Conservation (phyloP, 2,888 invertebrate species). For the Eumacrocentrus americanus region DNA sequence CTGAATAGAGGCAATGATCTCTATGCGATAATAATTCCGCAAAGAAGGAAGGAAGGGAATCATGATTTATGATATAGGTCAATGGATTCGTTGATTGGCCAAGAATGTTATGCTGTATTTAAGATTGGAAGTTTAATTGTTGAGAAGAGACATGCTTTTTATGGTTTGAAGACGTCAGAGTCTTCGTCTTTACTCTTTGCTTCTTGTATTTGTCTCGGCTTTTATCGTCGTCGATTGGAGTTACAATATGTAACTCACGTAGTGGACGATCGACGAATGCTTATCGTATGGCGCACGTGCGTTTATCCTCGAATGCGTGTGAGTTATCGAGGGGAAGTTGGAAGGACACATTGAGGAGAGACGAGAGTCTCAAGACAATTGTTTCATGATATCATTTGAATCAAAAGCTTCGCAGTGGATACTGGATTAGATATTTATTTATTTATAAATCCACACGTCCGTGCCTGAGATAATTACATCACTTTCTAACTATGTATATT, state of each 20-base stretch:
- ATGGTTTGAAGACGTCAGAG: neutral
- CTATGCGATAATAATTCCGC: slow-evolving; percentile 13
- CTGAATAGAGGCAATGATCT: slow-evolving; percentile 29
- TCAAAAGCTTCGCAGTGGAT: too few species aligned
- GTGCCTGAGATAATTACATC: neutral
- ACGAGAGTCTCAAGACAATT: too few species aligned
- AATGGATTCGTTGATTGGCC: slow-evolving; percentile 7
- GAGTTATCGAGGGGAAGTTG: neutral
- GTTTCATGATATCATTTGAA: too few species aligned
- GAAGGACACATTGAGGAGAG: neutral
- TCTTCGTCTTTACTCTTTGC: neutral
- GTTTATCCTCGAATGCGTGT: neutral
- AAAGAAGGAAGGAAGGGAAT: neutral
- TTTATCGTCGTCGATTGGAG: neutral
- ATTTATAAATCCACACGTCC: neutral
- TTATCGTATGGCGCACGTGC: neutral
- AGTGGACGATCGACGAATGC: neutral
- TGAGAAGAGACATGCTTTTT: neutral
- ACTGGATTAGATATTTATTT: too few species aligned
- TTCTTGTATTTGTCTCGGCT: neutral
- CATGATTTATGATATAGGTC: slow-evolving; percentile 17
- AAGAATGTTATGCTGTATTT: neutral
- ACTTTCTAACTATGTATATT: slow-evolving; percentile 2
- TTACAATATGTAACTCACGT: neutral
- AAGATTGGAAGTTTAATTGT: neutral